Evolutionary conservation across 2,113 vertebrate species (phyloP).

Genomic region (Python bivittatus): DNA sequence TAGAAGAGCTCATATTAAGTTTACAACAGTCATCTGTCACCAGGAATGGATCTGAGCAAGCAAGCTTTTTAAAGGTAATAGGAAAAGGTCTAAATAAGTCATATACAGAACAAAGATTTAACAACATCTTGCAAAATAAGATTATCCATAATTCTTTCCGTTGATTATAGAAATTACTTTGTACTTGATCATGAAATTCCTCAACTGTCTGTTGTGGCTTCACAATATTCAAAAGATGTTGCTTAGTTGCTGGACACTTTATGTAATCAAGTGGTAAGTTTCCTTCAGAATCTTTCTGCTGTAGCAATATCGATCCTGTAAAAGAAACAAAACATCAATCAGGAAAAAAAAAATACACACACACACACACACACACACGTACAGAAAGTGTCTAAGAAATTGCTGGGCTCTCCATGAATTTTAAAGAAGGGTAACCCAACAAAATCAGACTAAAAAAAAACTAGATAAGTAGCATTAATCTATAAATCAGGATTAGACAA

Average conservation of each 20-base stretch:
- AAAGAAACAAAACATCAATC: constrained; percentile 56
- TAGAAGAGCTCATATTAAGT: constrained; percentile 68
- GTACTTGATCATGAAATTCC: constrained; percentile 56
- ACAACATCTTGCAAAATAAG: constrained; percentile 75
- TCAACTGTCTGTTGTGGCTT: constrained; percentile 66
- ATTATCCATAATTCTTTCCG: constrained; percentile 70
- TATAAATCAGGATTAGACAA: background rate
- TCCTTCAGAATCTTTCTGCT: constrained; percentile 74
- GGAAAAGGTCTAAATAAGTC: constrained; percentile 72
- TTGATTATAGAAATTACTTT: constrained; percentile 62
- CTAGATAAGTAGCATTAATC: background rate
- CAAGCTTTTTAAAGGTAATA: constrained; percentile 56
- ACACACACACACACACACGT: background rate
- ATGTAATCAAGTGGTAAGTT: constrained; percentile 81
- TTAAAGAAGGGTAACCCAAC: background rate
- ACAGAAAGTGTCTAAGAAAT: background rate
- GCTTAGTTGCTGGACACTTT: constrained; percentile 64
- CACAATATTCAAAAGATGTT: constrained; percentile 79
- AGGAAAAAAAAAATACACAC: background rate
- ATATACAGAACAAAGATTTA: constrained; percentile 77
- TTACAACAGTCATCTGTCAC: constrained; percentile 43
- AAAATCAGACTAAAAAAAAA: background rate
- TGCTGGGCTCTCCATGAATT: background rate
- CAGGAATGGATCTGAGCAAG: constrained; percentile 46
- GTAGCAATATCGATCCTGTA: constrained; percentile 85